These are phyloP conservation scores for Andrena marginata DNA, from an alignment of 2,888 invertebrate genomes.

Conservation along the genomic window DNA sequence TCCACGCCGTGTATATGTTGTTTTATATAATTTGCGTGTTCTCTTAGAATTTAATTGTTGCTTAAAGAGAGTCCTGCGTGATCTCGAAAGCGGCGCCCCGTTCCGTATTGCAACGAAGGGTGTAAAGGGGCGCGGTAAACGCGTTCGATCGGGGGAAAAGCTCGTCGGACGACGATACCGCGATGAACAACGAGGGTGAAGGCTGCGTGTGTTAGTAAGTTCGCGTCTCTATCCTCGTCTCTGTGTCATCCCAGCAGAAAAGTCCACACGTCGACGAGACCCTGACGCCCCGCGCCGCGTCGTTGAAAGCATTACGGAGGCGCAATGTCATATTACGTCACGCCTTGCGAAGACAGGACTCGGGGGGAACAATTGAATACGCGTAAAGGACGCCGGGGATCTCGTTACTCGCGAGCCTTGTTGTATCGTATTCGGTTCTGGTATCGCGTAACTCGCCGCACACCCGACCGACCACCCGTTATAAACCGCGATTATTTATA, in stretches of 20 bases:
- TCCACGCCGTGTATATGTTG: neutral
- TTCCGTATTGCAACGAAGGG: no score
- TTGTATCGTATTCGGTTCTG: conserved; percentile 45
- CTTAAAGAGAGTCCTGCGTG: neutral
- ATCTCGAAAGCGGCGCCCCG: no score
- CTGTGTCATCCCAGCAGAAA: conserved; percentile 60
- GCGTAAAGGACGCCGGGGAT: conserved; percentile 24
- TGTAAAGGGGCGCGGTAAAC: neutral
- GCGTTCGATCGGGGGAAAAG: neutral
- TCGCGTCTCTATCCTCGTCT: conserved; percentile 65
- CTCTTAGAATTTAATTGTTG: neutral
- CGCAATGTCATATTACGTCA: conserved; percentile 55
- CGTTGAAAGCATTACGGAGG: conserved; percentile 41
- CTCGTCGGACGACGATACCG: conserved; percentile 29
- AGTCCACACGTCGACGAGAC: conserved; percentile 37
- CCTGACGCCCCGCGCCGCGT: conserved; percentile 1
- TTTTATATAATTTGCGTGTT: neutral
- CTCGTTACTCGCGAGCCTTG: conserved; percentile 38
- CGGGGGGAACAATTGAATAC: conserved; percentile 51
- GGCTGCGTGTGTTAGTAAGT: conserved; percentile 56
- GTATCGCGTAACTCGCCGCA: conserved; percentile 24
- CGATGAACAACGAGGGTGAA: conserved; percentile 64
- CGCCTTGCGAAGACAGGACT: conserved; percentile 33
- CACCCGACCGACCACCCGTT: neutral
- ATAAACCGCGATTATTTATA: neutral